Evolutionary conservation across 1,140 invertebrate genomes (phyloP).

Genomic region (Temnothorax nylanderi): DNA sequence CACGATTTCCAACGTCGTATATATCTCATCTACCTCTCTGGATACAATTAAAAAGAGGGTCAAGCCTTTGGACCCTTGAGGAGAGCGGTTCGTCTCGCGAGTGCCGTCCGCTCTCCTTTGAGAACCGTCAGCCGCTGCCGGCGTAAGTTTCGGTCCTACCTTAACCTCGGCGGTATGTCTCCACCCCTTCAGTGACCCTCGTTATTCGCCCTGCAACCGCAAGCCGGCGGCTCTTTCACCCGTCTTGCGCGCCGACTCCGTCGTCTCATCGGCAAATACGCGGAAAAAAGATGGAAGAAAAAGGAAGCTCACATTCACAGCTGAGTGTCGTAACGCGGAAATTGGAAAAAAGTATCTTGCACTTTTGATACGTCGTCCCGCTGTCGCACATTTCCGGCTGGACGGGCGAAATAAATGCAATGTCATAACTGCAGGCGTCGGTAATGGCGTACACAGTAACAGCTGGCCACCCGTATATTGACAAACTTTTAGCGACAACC

Average conservation of each 20-base stretch:
- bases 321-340: constrained; percentile 28
- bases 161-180: background rate
- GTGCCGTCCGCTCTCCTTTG: constrained; percentile 59
- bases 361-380: background rate
- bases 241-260: constrained; percentile 44
- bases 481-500: constrained; percentile 73
- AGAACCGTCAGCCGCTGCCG: constrained; percentile 38
- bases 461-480: constrained; percentile 76
- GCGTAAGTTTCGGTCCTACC: constrained; percentile 49
- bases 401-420: constrained; percentile 60
- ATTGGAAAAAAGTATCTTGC: constrained; percentile 1
- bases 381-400: constrained; percentile 16
- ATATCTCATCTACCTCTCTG: background rate
- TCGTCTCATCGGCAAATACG: constrained; percentile 39
- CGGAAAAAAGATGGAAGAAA: constrained; percentile 32
- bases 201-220: background rate
- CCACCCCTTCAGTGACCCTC: background rate
- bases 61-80: constrained; percentile 73
- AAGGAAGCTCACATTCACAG: background rate
- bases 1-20: background rate
- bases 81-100: constrained; percentile 64
- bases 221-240: constrained; percentile 49
- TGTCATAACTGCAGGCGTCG: constrained; percentile 30
- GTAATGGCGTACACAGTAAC: constrained; percentile 68
- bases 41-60: constrained; percentile 82